Evolutionary conservation across 1,140 invertebrate genomes (phyloP).

Genomic region (Heliothis virescens): DNA sequence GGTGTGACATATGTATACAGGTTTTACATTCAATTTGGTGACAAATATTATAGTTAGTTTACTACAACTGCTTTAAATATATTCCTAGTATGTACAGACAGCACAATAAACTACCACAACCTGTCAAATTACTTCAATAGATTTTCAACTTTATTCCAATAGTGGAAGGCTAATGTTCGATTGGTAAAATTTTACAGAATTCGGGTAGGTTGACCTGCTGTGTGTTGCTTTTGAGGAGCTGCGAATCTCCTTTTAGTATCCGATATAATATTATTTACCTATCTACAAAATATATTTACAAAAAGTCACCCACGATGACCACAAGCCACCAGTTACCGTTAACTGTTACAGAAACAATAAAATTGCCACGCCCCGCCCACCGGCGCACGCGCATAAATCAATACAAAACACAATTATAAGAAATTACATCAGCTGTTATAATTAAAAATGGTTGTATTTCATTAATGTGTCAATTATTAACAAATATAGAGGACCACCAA

Average conservation of each 20-base stretch:
- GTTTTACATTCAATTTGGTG: too few relatives aligned
- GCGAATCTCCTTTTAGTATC: neutral
- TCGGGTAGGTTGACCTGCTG: too few relatives aligned
- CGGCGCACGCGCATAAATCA: constrained; percentile 70
- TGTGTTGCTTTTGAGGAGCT: too few relatives aligned
- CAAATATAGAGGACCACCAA: constrained; percentile 72
- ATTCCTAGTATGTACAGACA: too few relatives aligned
- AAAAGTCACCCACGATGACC: constrained; percentile 27
- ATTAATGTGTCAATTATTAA: constrained; percentile 67
- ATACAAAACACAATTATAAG: constrained; percentile 73
- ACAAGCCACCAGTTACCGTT: constrained; percentile 50
- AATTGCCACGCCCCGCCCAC: constrained; percentile 64
- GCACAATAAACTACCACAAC: too few relatives aligned
- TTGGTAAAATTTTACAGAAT: too few relatives aligned
- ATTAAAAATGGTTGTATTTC: constrained; percentile 64
- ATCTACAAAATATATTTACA: constrained; percentile 17
- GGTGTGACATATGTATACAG: too few relatives aligned
- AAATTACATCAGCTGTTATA: constrained; percentile 67
- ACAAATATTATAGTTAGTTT: too few relatives aligned
- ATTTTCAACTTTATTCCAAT: too few relatives aligned
- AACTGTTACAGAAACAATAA: constrained; percentile 69
- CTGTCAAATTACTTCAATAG: too few relatives aligned
- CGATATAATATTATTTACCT: neutral
- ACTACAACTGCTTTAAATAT: too few relatives aligned
- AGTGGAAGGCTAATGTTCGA: too few relatives aligned